Conservation (phyloP, 2,797 vertebrate species). For the Austrolebias charrua region DNA sequence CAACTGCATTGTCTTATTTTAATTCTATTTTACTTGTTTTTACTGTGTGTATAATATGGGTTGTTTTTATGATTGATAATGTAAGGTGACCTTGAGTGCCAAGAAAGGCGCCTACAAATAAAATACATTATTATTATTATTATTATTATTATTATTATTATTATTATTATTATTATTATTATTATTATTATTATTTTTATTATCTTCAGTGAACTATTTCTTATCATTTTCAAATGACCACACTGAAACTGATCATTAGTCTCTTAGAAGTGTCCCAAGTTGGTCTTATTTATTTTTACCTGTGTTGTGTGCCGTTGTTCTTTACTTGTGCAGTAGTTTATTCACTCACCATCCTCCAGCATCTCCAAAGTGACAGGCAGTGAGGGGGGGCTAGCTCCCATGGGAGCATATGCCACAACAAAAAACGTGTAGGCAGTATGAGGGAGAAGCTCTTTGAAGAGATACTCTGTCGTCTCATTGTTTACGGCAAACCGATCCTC, state of each 20-base stretch:
- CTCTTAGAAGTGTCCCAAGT: conserved; percentile 4
- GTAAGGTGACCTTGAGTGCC: no score
- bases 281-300: conserved; percentile 11
- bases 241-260: conserved; percentile 1
- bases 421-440: conserved; percentile 94
- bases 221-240: conserved; percentile 2
- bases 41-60: no score
- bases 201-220: not conserved
- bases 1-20: no score
- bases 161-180: no score
- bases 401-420: conserved; percentile 94
- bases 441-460: conserved; percentile 91
- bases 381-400: conserved; percentile 92
- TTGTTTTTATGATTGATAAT: no score
- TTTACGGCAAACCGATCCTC: conserved; percentile 98
- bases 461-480: conserved; percentile 94
- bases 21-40: no score
- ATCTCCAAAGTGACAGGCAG: conserved; percentile 86
- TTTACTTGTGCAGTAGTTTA: not conserved
- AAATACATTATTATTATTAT: no score
- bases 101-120: no score
- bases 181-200: no score
- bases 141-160: no score
- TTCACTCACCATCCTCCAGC: conserved; percentile 88
- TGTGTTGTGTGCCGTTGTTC: not conserved